These are phyloP conservation scores for Coelopa pilipes DNA, from an alignment of 2,888 invertebrate species.

Conservation along the genomic window DNA sequence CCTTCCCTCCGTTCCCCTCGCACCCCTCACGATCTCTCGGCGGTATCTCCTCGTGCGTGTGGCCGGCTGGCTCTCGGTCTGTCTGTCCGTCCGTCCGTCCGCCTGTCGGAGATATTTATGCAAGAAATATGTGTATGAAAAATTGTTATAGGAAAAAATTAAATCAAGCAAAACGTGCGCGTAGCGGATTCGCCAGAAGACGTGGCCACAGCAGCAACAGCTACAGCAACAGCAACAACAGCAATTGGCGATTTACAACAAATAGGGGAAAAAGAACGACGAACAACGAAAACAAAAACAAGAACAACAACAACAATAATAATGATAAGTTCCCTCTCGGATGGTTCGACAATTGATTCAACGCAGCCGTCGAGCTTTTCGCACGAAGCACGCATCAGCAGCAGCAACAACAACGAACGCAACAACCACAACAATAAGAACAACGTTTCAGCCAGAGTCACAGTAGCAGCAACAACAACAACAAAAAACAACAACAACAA, in stretches of 20 bases:
- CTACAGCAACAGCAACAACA: conserved; percentile 4
- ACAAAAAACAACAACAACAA: conserved; percentile 10
- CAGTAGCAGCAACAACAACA: not conserved
- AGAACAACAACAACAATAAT: too few species aligned
- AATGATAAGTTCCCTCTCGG: too few species aligned
- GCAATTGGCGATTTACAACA: too few species aligned
- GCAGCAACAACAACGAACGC: not conserved
- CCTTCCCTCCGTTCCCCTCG: too few species aligned
- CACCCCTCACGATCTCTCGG: too few species aligned
- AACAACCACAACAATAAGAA: not conserved
- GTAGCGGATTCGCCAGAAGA: conserved; percentile 2
- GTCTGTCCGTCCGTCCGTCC: not conserved
- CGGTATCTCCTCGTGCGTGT: not conserved
- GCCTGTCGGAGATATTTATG: not conserved
- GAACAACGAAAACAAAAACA: too few species aligned
- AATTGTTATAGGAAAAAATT: conserved; percentile 5
- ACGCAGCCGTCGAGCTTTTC: not conserved
- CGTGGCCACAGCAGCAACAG: too few species aligned
- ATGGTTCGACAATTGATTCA: not conserved
- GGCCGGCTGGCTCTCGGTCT: too few species aligned
- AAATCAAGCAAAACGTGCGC: conserved; percentile 5
- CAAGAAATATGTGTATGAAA: not conserved
- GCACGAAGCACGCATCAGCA: not conserved
- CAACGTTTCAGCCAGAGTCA: not conserved
- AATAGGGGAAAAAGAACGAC: too few species aligned